phyloP scores from a whole-genome alignment of 2,888 invertebrate genomes.

The Hedya salicella region DNA sequence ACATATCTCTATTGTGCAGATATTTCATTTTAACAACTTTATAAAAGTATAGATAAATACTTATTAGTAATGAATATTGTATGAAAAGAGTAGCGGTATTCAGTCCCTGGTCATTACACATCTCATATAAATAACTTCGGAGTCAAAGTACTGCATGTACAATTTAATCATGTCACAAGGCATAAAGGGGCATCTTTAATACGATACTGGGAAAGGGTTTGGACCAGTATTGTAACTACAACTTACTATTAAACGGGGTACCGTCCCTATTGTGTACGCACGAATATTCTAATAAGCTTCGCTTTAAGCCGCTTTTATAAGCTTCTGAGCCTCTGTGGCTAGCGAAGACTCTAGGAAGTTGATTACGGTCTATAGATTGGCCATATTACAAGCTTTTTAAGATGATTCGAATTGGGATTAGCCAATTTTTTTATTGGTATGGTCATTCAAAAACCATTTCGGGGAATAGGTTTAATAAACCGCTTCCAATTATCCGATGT shows the following conservation, averaged over 20 bases:
- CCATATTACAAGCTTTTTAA: no score
- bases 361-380: neutral
- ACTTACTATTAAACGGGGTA: slow-evolving; percentile 20
- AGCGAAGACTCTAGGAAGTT: slow-evolving; percentile 2
- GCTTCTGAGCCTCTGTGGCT: slow-evolving; percentile 22
- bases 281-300: slow-evolving; percentile 28
- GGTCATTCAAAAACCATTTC: no score
- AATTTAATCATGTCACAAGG: neutral
- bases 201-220: neutral
- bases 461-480: no score
- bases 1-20: no score
- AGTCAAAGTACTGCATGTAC: slow-evolving; percentile 6
- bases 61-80: no score
- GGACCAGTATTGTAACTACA: slow-evolving; percentile 13
- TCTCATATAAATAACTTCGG: neutral
- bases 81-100: no score
- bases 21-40: no score
- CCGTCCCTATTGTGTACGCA: slow-evolving; percentile 21
- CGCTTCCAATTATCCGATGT: no score
- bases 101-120: no score
- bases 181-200: slow-evolving; percentile 14
- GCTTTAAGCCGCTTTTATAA: slow-evolving; percentile 19
- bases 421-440: no score
- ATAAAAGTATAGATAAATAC: no score
- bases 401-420: neutral